Evolutionary conservation across 1,140 invertebrate species (phyloP).

Genomic region (Calliphora vicina): DNA sequence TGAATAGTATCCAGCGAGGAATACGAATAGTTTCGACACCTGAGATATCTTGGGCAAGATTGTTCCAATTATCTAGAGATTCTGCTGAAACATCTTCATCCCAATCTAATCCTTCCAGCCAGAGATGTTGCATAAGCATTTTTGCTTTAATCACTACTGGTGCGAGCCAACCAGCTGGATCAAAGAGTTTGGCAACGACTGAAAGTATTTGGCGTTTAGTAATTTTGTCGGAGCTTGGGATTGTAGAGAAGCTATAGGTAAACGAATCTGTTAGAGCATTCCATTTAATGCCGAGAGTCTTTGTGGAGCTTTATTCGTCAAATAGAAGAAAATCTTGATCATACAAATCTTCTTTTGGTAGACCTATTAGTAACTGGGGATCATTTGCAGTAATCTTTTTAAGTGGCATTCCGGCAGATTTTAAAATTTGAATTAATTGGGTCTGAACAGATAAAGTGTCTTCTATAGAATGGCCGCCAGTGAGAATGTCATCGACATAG

Average conservation of each 20-base stretch:
- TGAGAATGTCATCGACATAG: neutral
- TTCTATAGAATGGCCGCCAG: neutral
- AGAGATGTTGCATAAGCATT: neutral
- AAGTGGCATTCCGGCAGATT: neutral
- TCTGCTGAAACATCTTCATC: neutral
- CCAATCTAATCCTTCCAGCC: neutral
- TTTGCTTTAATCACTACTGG: conserved; percentile 5
- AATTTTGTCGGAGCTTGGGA: neutral
- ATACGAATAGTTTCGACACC: neutral
- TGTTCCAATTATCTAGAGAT: neutral
- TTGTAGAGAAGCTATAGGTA: neutral
- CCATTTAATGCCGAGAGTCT: neutral
- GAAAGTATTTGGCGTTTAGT: too few species aligned
- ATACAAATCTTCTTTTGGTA: neutral
- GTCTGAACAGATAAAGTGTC: neutral
- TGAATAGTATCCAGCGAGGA: neutral
- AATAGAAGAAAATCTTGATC: neutral
- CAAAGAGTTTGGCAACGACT: too few species aligned
- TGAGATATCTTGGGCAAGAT: neutral
- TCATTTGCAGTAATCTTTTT: neutral
- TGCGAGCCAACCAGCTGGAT: too few species aligned
- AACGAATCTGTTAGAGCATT: neutral
- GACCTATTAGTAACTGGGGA: neutral
- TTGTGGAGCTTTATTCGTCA: neutral
- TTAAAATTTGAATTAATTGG: neutral